A percentile compares a stretch with the other conserved stretches of the same genome.
Conservation (phyloP, 1,140 invertebrate species). For the Aphidius gifuensis region DNA sequence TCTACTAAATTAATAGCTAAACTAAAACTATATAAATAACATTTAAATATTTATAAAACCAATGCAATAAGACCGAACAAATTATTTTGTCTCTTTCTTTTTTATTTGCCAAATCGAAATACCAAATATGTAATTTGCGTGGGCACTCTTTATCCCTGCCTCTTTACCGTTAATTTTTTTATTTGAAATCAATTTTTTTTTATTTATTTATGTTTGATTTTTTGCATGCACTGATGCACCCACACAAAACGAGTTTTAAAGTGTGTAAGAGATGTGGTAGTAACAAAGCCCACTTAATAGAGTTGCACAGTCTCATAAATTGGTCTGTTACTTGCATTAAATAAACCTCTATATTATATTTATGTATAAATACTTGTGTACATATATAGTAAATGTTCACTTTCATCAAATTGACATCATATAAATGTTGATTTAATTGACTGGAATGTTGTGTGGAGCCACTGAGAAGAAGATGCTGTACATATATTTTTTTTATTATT, state of each 20-base stretch:
- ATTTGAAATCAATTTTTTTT: slow-evolving; percentile 7
- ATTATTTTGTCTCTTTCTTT: background rate
- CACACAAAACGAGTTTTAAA: slow-evolving; percentile 3
- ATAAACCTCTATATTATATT: background rate
- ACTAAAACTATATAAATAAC: background rate
- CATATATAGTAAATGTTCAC: slow-evolving; percentile 1
- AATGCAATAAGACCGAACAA: background rate
- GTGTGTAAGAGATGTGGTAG: slow-evolving; percentile 4
- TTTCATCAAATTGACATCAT: slow-evolving; percentile 14
- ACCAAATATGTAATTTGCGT: slow-evolving; percentile 12
- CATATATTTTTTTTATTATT: too few relatives aligned
- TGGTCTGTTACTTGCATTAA: slow-evolving; percentile 1
- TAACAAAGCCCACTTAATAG: slow-evolving; percentile 9
- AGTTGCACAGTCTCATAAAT: background rate
- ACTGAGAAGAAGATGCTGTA: too few relatives aligned
- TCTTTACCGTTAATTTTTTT: too few relatives aligned
- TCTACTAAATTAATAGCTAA: background rate
- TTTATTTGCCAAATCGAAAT: background rate
- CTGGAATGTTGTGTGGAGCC: background rate
- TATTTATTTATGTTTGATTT: background rate
- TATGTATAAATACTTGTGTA: slow-evolving; percentile 1
- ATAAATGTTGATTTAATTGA: slow-evolving; percentile 11
- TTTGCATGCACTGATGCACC: slow-evolving; percentile 10
- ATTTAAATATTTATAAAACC: background rate
- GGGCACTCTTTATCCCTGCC: background rate